These are phyloP conservation scores for Parnassius glacialis DNA, from an alignment of 2,888 invertebrate species.

Conservation along the genomic window DNA sequence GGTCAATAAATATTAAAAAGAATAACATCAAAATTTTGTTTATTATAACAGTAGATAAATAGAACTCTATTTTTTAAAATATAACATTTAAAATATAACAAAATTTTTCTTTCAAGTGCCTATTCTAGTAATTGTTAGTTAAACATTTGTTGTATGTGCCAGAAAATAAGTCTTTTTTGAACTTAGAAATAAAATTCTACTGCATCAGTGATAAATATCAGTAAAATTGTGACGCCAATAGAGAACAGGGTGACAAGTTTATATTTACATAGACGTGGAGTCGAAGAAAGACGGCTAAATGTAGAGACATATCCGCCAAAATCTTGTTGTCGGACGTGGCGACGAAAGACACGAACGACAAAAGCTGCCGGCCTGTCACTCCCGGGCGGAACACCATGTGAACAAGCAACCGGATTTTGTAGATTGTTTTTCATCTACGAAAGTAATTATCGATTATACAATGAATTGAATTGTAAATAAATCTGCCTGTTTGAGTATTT, in stretches of 20 bases:
- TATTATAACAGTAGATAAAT: too few species aligned
- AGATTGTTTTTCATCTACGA: slow-evolving; percentile 1
- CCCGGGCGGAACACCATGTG: slow-evolving; percentile 17
- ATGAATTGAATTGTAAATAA: too few species aligned
- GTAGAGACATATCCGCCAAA: slow-evolving; percentile 52
- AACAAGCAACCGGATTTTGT: slow-evolving; percentile 16
- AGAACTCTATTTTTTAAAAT: too few species aligned
- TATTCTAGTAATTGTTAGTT: too few species aligned
- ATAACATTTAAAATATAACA: too few species aligned
- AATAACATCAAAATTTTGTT: too few species aligned
- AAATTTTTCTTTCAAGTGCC: too few species aligned
- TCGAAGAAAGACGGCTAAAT: slow-evolving; percentile 33
- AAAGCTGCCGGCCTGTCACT: slow-evolving; percentile 30
- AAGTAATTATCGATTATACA: slow-evolving; percentile 7
- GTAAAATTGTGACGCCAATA: slow-evolving; percentile 37
- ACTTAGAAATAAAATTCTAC: too few species aligned
- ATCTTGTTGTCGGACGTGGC: slow-evolving; percentile 43
- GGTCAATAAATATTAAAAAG: too few species aligned
- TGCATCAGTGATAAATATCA: slow-evolving; percentile 6
- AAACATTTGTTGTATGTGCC: too few species aligned
- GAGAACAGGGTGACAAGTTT: slow-evolving; percentile 46
- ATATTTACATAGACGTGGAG: slow-evolving; percentile 53
- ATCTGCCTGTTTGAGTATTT: too few species aligned
- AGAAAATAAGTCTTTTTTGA: too few species aligned
- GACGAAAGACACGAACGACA: slow-evolving; percentile 60